Conservation (phyloP, 2,113 vertebrate genomes). For the Ariopsis seemanni region DNA sequence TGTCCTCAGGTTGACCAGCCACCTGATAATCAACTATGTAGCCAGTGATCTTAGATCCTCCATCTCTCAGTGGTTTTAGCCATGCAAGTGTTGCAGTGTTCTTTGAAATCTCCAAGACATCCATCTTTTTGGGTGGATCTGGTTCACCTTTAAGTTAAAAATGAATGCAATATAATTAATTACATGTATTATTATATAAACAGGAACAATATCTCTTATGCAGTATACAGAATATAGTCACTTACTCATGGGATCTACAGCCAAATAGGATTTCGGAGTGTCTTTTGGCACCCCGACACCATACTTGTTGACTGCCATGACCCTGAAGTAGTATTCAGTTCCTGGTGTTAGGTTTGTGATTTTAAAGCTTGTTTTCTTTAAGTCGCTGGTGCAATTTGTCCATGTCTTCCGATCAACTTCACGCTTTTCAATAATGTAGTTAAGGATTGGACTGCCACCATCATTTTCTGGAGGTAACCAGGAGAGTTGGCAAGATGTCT, state of each 20-base stretch:
- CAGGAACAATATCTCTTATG: not conserved
- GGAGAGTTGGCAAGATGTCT: conserved; percentile 89
- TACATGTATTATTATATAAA: not conserved
- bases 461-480: conserved; percentile 97
- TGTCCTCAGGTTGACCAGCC: conserved; percentile 82
- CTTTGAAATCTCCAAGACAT: conserved; percentile 92
- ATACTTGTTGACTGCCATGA: conserved; percentile 95
- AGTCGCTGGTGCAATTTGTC: conserved; percentile 82
- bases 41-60: conserved; percentile 93
- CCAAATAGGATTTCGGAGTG: conserved; percentile 85
- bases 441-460: conserved; percentile 88
- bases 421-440: conserved; percentile 92
- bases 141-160: conserved; percentile 81
- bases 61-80: conserved; percentile 91
- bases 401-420: conserved; percentile 97
- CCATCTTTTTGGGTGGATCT: conserved; percentile 95
- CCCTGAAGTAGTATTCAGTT: conserved; percentile 93
- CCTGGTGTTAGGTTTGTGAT: conserved; percentile 86
- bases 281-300: conserved; percentile 91
- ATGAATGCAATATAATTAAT: not conserved
- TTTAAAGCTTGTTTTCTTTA: conserved; percentile 95
- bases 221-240: conserved; percentile 43
- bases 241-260: conserved; percentile 93
- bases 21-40: conserved; percentile 91
- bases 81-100: conserved; percentile 90